Evolutionary conservation across 37 sponge, comb jelly and placozoan genomes (phyloP).

Genomic region (Diacarnus erythraeanus): DNA sequence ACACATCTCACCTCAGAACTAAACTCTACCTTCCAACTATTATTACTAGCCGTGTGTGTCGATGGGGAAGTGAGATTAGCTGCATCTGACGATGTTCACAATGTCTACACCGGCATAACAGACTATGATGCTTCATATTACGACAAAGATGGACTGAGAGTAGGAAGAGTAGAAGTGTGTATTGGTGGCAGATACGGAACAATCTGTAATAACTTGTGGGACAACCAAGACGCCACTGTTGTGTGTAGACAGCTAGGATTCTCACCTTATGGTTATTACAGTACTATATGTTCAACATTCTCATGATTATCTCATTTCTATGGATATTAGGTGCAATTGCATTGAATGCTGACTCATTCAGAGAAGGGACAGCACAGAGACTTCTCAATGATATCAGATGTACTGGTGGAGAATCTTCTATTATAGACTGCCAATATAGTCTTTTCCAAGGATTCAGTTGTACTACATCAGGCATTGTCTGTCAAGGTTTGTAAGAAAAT

Average conservation of each 20-base stretch:
- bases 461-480: slow-evolving; percentile 18
- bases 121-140: slow-evolving; percentile 23
- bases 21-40: no score
- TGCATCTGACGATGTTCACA: slow-evolving; percentile 9
- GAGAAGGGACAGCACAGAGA: slow-evolving; percentile 12
- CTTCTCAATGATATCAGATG: slow-evolving; percentile 24
- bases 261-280: slow-evolving; percentile 50
- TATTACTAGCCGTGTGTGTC: slow-evolving; percentile 26
- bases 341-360: slow-evolving; percentile 24
- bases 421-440: slow-evolving; percentile 10
- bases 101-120: slow-evolving; percentile 18
- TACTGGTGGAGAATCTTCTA: slow-evolving; percentile 22
- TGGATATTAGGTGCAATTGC: slow-evolving; percentile 25
- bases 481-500: no score
- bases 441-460: not conserved
- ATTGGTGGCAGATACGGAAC: slow-evolving; percentile 42
- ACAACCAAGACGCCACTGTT: slow-evolving; percentile 37
- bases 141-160: slow-evolving; percentile 30
- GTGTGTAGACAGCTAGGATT: slow-evolving; percentile 47
- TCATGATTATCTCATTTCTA: no score
- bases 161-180: slow-evolving; percentile 52
- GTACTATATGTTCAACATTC: no score
- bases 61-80: slow-evolving; percentile 18
- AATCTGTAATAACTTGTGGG: slow-evolving; percentile 40
- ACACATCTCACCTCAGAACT: no score